A percentile compares a stretch with the other conserved stretches of the same genome.
Evolutionary conservation across 2,113 vertebrate species (phyloP).

Genomic region (Lethenteron reissneri): DNA sequence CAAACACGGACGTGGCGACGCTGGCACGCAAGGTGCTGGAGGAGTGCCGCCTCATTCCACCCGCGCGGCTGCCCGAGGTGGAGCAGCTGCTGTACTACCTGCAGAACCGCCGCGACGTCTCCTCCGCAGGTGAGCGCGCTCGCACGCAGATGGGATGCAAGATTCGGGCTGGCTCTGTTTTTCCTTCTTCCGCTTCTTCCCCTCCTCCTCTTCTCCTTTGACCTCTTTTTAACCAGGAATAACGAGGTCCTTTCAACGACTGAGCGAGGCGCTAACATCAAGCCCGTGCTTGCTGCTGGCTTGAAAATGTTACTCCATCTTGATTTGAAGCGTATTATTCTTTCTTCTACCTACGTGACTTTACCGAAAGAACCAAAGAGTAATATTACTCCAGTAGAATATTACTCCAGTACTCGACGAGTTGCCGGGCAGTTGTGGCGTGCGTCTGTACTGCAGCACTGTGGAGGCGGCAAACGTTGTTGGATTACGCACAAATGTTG

Average conservation of each 20-base stretch:
- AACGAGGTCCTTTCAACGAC: background rate
- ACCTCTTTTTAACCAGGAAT: conserved; percentile 8
- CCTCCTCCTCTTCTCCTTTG: conserved; percentile 5
- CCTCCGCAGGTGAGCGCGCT: conserved; percentile 18
- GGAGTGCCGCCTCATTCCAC: conserved; percentile 74
- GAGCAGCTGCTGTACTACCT: conserved; percentile 78
- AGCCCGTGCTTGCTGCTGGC: too few relatives aligned
- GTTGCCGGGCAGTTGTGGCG: too few relatives aligned
- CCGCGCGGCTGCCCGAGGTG: conserved; percentile 57
- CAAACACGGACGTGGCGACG: conserved; percentile 60
- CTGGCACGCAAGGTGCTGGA: conserved; percentile 80
- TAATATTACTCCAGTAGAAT: too few relatives aligned
- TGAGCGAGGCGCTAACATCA: too few relatives aligned
- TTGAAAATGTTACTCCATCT: too few relatives aligned
- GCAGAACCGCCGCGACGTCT: conserved; percentile 52
- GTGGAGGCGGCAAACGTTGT: too few relatives aligned
- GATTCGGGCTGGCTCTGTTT: conserved; percentile 2
- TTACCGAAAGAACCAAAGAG: too few relatives aligned
- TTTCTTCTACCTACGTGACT: too few relatives aligned
- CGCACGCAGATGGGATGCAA: background rate
- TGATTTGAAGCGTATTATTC: too few relatives aligned
- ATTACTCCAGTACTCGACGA: too few relatives aligned
- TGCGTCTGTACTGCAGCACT: too few relatives aligned
- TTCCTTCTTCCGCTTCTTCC: background rate
- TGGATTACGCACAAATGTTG: too few relatives aligned